Conservation (phyloP, 2,888 invertebrate species). For the Sinopyrophorus schimmeli region DNA sequence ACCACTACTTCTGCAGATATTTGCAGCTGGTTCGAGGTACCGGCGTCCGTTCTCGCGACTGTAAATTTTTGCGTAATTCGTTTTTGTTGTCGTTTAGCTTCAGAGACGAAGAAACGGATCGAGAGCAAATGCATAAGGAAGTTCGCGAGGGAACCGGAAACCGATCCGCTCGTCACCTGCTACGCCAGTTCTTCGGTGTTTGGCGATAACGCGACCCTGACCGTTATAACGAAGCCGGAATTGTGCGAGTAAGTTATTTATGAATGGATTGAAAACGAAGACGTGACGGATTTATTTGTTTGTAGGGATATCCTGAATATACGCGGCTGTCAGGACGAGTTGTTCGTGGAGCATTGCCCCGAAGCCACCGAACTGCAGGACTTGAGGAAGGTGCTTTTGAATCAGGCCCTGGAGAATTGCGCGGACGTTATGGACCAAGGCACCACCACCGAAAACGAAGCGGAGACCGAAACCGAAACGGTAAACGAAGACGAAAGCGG, state of each 20-base stretch:
- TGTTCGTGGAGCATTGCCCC: conserved; percentile 8
- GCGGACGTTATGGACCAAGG: neutral
- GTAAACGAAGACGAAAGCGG: too few relatives aligned
- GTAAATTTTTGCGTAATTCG: too few relatives aligned
- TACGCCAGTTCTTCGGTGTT: conserved; percentile 14
- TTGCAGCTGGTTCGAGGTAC: too few relatives aligned
- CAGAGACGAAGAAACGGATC: conserved; percentile 4
- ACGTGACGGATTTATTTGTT: too few relatives aligned
- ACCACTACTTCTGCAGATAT: conserved; percentile 16
- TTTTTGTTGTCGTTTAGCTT: too few relatives aligned
- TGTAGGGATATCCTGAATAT: conserved; percentile 14
- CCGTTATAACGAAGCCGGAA: conserved; percentile 2
- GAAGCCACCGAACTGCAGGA: neutral
- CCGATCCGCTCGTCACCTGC: conserved; percentile 3
- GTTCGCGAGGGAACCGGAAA: neutral
- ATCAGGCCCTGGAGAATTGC: conserved; percentile 9
- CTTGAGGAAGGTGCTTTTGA: conserved; percentile 1
- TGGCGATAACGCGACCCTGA: conserved; percentile 8
- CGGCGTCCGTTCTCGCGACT: too few relatives aligned
- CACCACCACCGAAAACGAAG: neutral
- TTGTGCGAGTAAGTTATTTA: conserved; percentile 17
- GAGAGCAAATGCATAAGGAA: neutral
- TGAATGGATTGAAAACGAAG: too few relatives aligned
- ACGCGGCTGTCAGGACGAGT: conserved; percentile 11
- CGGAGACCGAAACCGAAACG: too few relatives aligned